These are phyloP conservation scores for Parapsyche elsis DNA, from an alignment of 1,140 invertebrate species.

Conservation along the genomic window DNA sequence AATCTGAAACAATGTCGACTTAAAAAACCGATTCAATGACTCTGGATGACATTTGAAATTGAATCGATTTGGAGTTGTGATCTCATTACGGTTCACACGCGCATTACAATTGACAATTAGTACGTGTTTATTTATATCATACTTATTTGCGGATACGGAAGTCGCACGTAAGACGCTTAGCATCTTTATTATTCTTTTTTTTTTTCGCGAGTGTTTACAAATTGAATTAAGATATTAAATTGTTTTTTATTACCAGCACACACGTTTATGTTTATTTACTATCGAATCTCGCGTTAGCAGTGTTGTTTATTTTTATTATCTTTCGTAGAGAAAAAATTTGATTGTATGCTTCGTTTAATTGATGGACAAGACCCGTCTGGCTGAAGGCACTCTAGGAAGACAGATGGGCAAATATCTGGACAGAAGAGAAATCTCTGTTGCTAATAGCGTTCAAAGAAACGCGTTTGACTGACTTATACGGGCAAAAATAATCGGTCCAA, in stretches of 20 bases:
- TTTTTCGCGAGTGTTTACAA: background rate
- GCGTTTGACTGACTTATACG: background rate
- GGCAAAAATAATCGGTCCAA: background rate
- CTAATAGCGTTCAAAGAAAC: constrained; percentile 14
- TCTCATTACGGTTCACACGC: background rate
- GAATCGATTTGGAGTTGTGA: background rate
- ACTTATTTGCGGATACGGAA: background rate
- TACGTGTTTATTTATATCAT: constrained; percentile 12
- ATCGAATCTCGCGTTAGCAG: background rate
- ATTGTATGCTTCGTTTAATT: background rate
- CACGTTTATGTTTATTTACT: background rate
- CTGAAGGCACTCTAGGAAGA: background rate
- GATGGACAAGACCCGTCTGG: background rate
- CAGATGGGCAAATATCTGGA: background rate
- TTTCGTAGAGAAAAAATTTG: no score
- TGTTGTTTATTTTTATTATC: no score
- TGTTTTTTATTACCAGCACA: background rate
- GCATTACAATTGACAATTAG: background rate
- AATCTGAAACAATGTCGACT: background rate
- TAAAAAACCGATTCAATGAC: constrained; percentile 4
- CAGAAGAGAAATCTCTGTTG: background rate
- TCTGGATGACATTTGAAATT: background rate
- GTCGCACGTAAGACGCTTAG: no score
- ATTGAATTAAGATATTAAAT: constrained; percentile 1
- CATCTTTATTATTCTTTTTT: no score